Base-by-base conservation (phyloP, 2,888 invertebrate genomes). In the Parnassius mnemosyne region DNA sequence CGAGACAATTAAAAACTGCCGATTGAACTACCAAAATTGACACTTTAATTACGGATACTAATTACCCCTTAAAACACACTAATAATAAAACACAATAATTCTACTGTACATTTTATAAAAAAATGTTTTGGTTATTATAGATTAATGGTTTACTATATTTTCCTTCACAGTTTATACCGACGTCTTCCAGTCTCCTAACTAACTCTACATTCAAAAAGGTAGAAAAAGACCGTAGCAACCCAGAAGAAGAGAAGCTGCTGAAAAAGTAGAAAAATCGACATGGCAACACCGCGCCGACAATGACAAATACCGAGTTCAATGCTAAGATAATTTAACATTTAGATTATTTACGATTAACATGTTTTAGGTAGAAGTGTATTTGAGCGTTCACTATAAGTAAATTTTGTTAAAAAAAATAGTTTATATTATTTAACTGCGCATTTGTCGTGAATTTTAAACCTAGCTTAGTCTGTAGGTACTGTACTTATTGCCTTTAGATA, bases 191-290 rank as follows among this genome's bases (percentile, higher is more conserved):
- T 52, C 85, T 81, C 0, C 72, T 72, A 55, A 84, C 86, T 0
- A 85, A 86, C 65, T 70, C 86, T 0, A 80, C 80, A 0, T 87
- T 84, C 77, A 85, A 77, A 58, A 51, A 69, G n/a, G 79, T 80
- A 2, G 72, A 74, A 62, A 71, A 75, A 7, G 64, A 73, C 3
- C 34, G 3, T 46, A 62, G 70, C 13, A 78, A 80, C 60, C 77
- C 86, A 0, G 87, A 87, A 59, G 85, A 89, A 66, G 89, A 89
- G 55, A 84, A 79, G 65, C 77, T 89, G 25, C 75, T 89, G 10
- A 87, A 85, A 60, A 81, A 87, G 76, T 85, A 85, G 78, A 63
- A 85, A 78, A 63, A 56, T 54, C 63, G 51, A 57, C 50, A 61
- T 60, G 62, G 74, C 74, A 76, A 76, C 77, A 71, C 65, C 67